These are phyloP conservation scores for Mormyrus proboscirostris DNA, from an alignment of 2,797 vertebrate genomes.

Conservation along the genomic window DNA sequence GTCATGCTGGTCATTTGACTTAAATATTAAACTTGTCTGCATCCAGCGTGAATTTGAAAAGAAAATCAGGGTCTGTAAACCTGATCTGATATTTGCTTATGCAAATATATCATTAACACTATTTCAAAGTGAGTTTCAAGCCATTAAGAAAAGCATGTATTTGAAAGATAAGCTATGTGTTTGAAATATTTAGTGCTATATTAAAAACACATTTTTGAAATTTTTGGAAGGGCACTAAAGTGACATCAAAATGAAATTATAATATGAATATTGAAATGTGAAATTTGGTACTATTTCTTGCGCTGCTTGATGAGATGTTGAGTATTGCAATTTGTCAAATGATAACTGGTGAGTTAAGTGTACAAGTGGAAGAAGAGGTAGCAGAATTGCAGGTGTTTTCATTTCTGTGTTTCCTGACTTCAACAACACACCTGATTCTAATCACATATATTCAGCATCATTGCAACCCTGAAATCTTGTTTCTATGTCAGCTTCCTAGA, in stretches of 20 bases:
- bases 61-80: background rate
- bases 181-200: background rate
- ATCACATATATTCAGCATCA: background rate
- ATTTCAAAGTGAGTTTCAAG: background rate
- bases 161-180: background rate
- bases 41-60: background rate
- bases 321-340: background rate
- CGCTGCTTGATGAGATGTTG: background rate
- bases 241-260: background rate
- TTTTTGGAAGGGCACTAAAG: background rate
- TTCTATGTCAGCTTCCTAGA: background rate
- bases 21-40: constrained; percentile 20
- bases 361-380: background rate
- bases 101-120: constrained; percentile 13
- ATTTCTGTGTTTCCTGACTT: background rate
- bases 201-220: background rate
- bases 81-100: constrained; percentile 9
- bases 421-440: background rate
- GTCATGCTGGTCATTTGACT: constrained; percentile 4
- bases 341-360: background rate
- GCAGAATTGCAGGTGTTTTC: background rate
- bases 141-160: background rate
- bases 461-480: background rate
- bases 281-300: background rate
- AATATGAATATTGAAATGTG: background rate